Conservation (phyloP, 2,113 vertebrate genomes). For the Perca schrenkii region DNA sequence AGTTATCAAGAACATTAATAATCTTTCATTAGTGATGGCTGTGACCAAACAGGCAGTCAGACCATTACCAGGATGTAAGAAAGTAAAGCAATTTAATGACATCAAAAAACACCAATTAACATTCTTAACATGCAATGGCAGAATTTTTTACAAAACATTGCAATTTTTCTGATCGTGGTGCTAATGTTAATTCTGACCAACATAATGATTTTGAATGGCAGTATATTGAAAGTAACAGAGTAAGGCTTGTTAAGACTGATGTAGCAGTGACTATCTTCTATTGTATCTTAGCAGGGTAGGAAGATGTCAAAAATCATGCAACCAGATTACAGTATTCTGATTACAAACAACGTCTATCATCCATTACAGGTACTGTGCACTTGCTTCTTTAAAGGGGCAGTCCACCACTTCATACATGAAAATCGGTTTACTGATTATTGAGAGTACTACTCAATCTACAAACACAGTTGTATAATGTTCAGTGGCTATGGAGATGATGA, state of each 20-base stretch:
- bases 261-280: conserved; percentile 32
- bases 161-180: conserved; percentile 25
- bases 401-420: conserved; percentile 1
- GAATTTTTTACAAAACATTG: conserved; percentile 73
- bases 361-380: conserved; percentile 19
- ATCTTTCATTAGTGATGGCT: not conserved
- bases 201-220: conserved; percentile 13
- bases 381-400: conserved; percentile 4
- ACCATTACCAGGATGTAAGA: conserved; percentile 64
- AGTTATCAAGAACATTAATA: conserved; percentile 1
- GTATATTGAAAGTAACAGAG: conserved; percentile 30
- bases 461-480: not conserved
- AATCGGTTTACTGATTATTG: not conserved
- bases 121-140: conserved; percentile 81
- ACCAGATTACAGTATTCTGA: conserved; percentile 39
- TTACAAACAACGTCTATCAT: conserved; percentile 27
- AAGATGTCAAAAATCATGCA: conserved; percentile 14
- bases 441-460: not conserved
- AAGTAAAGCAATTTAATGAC: conserved; percentile 85
- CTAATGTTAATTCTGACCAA: conserved; percentile 51
- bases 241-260: conserved; percentile 50
- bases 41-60: conserved; percentile 35
- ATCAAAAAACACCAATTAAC: conserved; percentile 77
- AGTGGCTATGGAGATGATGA: not conserved
- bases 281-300: conserved; percentile 14